Percentiles rank a stretch among this genome's conserved stretches.
These are phyloP conservation scores for Xenentodon cancila DNA, from an alignment of 2,797 vertebrate genomes.

Conservation along the genomic window DNA sequence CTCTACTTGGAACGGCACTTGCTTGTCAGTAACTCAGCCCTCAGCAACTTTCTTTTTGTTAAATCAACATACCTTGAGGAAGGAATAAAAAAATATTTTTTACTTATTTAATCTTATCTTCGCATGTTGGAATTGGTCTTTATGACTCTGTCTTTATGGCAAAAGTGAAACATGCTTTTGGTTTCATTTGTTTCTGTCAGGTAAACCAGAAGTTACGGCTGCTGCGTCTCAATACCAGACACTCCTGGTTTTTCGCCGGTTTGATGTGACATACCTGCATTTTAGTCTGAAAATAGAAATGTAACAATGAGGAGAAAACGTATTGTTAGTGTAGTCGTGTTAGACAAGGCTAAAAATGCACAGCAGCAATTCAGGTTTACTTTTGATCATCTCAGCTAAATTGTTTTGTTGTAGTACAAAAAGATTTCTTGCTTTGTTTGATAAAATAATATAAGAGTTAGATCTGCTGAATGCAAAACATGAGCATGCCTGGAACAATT, in stretches of 20 bases:
- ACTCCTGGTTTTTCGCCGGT: slow-evolving; percentile 35
- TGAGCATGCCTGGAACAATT: slow-evolving; percentile 4
- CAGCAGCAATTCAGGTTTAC: too few species aligned
- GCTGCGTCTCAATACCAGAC: slow-evolving; percentile 47
- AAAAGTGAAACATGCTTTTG: slow-evolving; percentile 37
- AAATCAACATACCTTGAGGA: slow-evolving; percentile 31
- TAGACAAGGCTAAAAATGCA: too few species aligned
- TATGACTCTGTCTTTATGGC: slow-evolving; percentile 9
- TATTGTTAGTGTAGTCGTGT: too few species aligned
- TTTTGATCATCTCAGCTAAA: too few species aligned
- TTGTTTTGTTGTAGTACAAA: too few species aligned
- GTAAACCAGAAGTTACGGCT: too few species aligned
- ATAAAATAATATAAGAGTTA: not conserved
- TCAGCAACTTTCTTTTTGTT: not conserved
- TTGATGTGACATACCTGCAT: slow-evolving; percentile 54
- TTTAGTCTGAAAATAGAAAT: slow-evolving; percentile 8
- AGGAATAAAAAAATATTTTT: slow-evolving; percentile 12
- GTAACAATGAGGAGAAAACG: slow-evolving; percentile 9
- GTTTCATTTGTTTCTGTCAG: slow-evolving; percentile 30
- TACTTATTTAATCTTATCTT: slow-evolving; percentile 29
- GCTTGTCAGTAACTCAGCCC: slow-evolving; percentile 15
- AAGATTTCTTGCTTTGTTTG: not conserved
- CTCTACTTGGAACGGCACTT: slow-evolving; percentile 22
- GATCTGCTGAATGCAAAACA: slow-evolving; percentile 3
- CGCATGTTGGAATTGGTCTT: slow-evolving; percentile 37